phyloP scores from a whole-genome alignment of 2,888 invertebrate genomes.

The Drosophila crucigera region DNA sequence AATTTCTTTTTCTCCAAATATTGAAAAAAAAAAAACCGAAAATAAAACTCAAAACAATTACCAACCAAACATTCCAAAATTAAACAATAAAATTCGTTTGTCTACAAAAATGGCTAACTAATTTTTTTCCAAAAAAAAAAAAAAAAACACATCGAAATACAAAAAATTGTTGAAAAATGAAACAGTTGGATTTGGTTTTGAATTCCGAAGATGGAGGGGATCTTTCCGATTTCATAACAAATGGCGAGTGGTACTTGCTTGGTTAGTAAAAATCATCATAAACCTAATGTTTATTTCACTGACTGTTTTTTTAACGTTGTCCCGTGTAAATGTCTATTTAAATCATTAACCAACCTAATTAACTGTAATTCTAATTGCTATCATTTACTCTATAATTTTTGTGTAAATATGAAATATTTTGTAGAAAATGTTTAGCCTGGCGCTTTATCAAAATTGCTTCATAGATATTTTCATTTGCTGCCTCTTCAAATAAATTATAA shows the following conservation, averaged over 20 bases:
- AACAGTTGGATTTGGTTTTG: conserved; percentile 97
- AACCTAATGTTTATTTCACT: conserved; percentile 68
- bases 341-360: conserved; percentile 35
- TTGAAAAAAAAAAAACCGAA: conserved; percentile 35
- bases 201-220: conserved; percentile 97
- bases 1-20: conserved; percentile 73
- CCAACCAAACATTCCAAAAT: conserved; percentile 52
- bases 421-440: conserved; percentile 29
- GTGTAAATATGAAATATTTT: conserved; percentile 23
- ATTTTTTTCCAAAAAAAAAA: conserved; percentile 42
- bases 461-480: conserved; percentile 59
- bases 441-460: conserved; percentile 52
- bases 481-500: conserved; percentile 18
- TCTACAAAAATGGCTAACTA: conserved; percentile 37
- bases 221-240: conserved; percentile 98
- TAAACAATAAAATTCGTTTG: conserved; percentile 53
- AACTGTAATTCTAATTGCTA: conserved; percentile 11
- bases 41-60: conserved; percentile 65
- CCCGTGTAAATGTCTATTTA: conserved; percentile 66
- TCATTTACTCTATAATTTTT: conserved; percentile 29
- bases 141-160: conserved; percentile 33
- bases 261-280: conserved; percentile 89
- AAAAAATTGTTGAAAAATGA: conserved; percentile 56
- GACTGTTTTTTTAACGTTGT: conserved; percentile 65
- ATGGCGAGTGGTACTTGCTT: conserved; percentile 99